Percentiles rank a stretch among this genome's conserved stretches.
phyloP scores from a whole-genome alignment of 2,888 invertebrate genomes.

The Synergus gifuensis region DNA sequence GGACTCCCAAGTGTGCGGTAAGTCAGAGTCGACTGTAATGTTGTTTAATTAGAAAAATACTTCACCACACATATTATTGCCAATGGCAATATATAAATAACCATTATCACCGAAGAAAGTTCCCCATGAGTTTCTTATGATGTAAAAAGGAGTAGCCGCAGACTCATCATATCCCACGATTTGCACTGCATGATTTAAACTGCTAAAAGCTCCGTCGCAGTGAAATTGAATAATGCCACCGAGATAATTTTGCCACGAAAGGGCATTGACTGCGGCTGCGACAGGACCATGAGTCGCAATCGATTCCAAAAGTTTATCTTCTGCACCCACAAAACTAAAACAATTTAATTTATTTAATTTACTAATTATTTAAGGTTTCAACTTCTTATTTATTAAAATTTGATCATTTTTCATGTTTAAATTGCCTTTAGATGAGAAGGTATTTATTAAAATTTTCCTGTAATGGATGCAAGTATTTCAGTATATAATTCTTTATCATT shows the following conservation, averaged over 20 bases:
- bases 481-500: not conserved
- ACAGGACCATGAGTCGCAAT: conserved; percentile 88
- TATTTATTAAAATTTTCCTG: no score
- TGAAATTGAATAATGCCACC: conserved; percentile 91
- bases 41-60: conserved; percentile 35
- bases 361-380: no score
- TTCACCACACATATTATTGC: conserved; percentile 87
- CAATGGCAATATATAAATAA: conserved; percentile 87
- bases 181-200: conserved; percentile 90
- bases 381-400: no score
- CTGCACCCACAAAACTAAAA: conserved; percentile 82
- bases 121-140: conserved; percentile 93
- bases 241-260: conserved; percentile 91
- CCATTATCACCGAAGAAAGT: conserved; percentile 86
- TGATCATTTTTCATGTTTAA: no score
- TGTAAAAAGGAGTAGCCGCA: conserved; percentile 87
- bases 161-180: conserved; percentile 90
- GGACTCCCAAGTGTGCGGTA: no score
- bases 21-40: not conserved
- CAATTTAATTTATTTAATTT: no score
- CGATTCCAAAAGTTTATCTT: conserved; percentile 81
- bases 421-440: no score
- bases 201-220: conserved; percentile 82
- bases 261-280: conserved; percentile 89
- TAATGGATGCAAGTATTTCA: no score